phyloP scores from a whole-genome alignment of 2,113 vertebrate genomes.

The Pomatorhinus ruficollis region DNA sequence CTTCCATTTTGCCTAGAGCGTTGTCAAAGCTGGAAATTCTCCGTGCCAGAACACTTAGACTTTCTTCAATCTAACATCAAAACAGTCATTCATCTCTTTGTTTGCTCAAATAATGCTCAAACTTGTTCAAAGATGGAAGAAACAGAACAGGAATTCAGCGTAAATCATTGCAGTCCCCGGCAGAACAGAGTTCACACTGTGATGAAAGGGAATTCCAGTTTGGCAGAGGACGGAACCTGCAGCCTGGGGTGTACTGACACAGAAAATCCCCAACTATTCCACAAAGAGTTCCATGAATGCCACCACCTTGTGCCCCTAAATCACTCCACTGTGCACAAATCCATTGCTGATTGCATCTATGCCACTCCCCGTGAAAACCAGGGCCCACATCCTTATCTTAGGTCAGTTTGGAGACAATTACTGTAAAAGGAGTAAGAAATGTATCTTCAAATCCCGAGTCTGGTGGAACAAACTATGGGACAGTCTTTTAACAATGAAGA shows the following conservation, averaged over 20 bases:
- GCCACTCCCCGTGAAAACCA: not conserved
- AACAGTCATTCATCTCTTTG: slow-evolving; percentile 31
- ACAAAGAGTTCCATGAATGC: not conserved
- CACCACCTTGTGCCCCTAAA: not conserved
- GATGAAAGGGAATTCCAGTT: not conserved
- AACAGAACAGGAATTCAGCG: not conserved
- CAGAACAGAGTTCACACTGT: not conserved
- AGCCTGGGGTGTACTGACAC: not conserved
- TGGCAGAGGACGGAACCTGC: not conserved
- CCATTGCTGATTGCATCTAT: not conserved
- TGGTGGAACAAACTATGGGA: not conserved
- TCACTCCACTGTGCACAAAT: not conserved
- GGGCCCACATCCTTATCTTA: not conserved
- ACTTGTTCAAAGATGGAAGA: slow-evolving; percentile 20
- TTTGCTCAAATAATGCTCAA: slow-evolving; percentile 43
- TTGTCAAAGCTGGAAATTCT: slow-evolving; percentile 8
- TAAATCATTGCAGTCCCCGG: not conserved
- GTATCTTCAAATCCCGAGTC: not conserved
- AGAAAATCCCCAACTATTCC: not conserved
- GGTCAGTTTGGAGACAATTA: not conserved
- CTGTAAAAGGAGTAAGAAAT: not conserved
- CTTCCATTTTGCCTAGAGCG: slow-evolving; percentile 31
- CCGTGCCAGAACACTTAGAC: not conserved
- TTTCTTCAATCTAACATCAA: slow-evolving; percentile 22
- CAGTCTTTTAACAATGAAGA: not conserved